Evolutionary conservation across 2,888 invertebrate species (phyloP).

Genomic region (Luffia ferchaultella): DNA sequence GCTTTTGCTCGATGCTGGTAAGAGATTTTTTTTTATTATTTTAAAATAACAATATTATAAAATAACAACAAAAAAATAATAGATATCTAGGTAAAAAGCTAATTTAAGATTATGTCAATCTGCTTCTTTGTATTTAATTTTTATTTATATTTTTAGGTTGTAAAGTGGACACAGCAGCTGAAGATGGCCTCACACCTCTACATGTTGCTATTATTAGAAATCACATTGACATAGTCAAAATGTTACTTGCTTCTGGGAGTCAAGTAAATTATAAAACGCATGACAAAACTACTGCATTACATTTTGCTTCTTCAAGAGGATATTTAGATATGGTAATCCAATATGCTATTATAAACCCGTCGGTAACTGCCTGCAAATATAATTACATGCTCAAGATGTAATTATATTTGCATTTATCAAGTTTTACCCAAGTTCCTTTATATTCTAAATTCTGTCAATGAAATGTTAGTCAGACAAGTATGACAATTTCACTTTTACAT

Average conservation of each 20-base stretch:
- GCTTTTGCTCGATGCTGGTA: slow-evolving; percentile 69
- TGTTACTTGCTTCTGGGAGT: slow-evolving; percentile 63
- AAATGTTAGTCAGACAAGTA: too few relatives aligned
- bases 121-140: background rate
- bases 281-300: slow-evolving; percentile 68
- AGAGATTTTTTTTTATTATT: too few relatives aligned
- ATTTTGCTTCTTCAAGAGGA: slow-evolving; percentile 69
- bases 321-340: slow-evolving; percentile 53
- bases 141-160: slow-evolving; percentile 46
- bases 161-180: slow-evolving; percentile 71
- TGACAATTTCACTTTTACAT: too few relatives aligned
- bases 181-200: slow-evolving; percentile 72
- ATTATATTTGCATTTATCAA: background rate
- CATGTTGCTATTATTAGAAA: slow-evolving; percentile 72
- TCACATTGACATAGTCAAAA: slow-evolving; percentile 61
- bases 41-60: too few relatives aligned
- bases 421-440: background rate
- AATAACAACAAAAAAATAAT: background rate
- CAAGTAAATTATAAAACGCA: slow-evolving; percentile 68
- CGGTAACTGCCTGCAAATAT: too few relatives aligned
- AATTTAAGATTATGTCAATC: background rate
- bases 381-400: too few relatives aligned
- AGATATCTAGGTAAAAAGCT: background rate
- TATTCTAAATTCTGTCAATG: too few relatives aligned
- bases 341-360: too few relatives aligned